A percentile compares a stretch with the other conserved stretches of the same genome.
Evolutionary conservation across 2,888 invertebrate species (phyloP).

Genomic region (Parapristionchus giblindavisi): DNA sequence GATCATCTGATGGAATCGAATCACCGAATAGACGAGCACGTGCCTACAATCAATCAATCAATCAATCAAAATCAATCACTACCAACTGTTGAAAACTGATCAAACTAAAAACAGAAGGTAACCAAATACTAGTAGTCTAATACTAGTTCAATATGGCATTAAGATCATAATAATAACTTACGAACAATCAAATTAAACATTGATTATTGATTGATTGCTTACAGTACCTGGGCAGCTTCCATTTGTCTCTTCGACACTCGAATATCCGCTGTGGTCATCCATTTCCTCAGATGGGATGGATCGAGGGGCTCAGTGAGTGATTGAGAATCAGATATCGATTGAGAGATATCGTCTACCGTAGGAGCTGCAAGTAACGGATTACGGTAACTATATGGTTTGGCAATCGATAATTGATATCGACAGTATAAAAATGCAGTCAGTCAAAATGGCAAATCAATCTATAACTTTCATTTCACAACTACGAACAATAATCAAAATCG

Average conservation of each 20-base stretch:
- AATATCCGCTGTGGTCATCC: slow-evolving; percentile 27
- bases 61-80: neutral
- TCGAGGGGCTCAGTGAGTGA: slow-evolving; percentile 25
- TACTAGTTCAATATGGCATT: neutral
- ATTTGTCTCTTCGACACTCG: slow-evolving; percentile 31
- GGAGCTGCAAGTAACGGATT: neutral
- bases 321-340: neutral
- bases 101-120: no score
- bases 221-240: slow-evolving; percentile 28
- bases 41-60: neutral
- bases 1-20: slow-evolving; percentile 1
- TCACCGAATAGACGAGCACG: slow-evolving; percentile 29
- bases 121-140: neutral
- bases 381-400: no score
- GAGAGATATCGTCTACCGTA: neutral
- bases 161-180: neutral
- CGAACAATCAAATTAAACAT: neutral
- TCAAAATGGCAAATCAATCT: no score
- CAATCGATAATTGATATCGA: no score
- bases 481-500: no score
- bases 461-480: no score
- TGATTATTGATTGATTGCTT: no score
- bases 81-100: no score
- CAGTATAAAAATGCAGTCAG: no score
- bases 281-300: slow-evolving; percentile 24